Evolutionary conservation across 1,140 invertebrate genomes (phyloP), one percentile per base, ranked within the genome.

Genomic region (Brachionus rotundiformis): DNA sequence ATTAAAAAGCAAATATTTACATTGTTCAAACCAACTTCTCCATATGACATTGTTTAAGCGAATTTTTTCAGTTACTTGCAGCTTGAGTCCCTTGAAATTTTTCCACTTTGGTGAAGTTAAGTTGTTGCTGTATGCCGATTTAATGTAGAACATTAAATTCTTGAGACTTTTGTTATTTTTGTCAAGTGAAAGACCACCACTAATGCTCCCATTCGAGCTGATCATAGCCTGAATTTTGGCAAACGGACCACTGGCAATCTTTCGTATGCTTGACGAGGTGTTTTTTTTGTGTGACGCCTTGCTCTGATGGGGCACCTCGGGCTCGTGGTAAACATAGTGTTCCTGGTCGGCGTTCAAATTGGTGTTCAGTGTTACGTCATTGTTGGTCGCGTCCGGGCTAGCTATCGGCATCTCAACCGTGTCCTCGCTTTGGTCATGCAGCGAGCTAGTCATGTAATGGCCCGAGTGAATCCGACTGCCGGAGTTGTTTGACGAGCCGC

Each of bases 1-100:
- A 31, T 79, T 11, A 10, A 54, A 4, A n/a, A n/a, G n/a, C n/a
- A n/a, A 19, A 92, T 93, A 93, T 6, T 54, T 90, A 98, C 95
- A 99, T 89, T 99, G 97, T 94, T 99, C 95, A 89, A 98, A 95
- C 95, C 97, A 99, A 87, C 96, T 98, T 87, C 97, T 91, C 97
- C 97, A 99, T 85, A 99, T 99, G 81, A 99, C 95, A 88, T 99
- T 99, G 90, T 99, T 99, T 81, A 99, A 89, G 84, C 97, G 92
- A 84, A 99, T 98, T 90, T 98, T 97, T 89, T 98, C 95, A 87
- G 98, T 98, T 92, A 95, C 95, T 84, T 94, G 91, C 76, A 99
- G 89, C 85, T 95, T 93, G 83, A 99, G 92, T 76, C 97, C 97
- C 90, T 98, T 96, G 90, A 99, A 99, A 85, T 94, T 92, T 90